phyloP scores from a whole-genome alignment of 2,888 invertebrate species.

The Agrotis exclamationis region DNA sequence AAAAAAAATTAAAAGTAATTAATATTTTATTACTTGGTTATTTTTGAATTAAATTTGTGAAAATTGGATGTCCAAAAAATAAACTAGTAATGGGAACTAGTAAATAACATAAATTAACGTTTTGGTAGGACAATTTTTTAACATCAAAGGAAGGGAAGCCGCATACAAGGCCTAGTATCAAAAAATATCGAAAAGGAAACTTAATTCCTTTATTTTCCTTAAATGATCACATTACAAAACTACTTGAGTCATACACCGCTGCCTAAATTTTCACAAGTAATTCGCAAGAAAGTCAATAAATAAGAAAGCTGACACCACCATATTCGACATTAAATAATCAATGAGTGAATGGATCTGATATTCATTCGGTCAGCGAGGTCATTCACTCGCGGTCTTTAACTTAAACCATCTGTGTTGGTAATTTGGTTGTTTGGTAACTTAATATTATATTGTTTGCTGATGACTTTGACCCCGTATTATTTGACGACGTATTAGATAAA shows the following conservation, averaged over 20 bases:
- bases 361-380: slow-evolving; percentile 77
- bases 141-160: no score
- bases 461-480: background rate
- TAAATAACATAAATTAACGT: no score
- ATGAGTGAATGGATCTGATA: slow-evolving; percentile 62
- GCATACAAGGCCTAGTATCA: no score
- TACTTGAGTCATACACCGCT: slow-evolving; percentile 37
- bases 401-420: slow-evolving; percentile 65
- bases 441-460: slow-evolving; percentile 3
- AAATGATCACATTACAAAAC: slow-evolving; percentile 21
- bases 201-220: slow-evolving; percentile 20
- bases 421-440: background rate
- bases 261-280: slow-evolving; percentile 50
- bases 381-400: slow-evolving; percentile 74
- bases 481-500: background rate
- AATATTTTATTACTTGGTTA: no score
- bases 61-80: no score
- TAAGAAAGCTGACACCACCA: slow-evolving; percentile 76
- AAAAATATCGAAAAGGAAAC: slow-evolving; percentile 14
- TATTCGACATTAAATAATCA: slow-evolving; percentile 68
- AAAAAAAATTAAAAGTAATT: no score
- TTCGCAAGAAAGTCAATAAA: slow-evolving; percentile 70
- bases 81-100: no score
- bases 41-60: no score
- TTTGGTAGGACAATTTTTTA: no score